phyloP scores from a whole-genome alignment of 2,113 vertebrate genomes.

The Anseranas semipalmata region DNA sequence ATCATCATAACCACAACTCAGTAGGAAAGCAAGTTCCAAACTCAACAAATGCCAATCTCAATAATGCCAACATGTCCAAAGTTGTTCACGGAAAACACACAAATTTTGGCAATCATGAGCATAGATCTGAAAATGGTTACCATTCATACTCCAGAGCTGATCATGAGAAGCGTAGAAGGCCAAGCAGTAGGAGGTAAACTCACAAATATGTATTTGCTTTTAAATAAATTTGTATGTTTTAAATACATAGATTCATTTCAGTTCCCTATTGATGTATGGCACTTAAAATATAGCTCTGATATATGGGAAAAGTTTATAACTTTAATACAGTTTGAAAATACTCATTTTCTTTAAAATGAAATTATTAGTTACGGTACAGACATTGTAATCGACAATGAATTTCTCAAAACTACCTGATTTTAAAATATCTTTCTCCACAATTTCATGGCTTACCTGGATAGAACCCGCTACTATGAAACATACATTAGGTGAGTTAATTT shows the following conservation, averaged over 20 bases:
- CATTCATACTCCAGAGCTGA: conserved; percentile 82
- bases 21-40: conserved; percentile 90
- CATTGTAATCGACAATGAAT: neutral
- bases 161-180: conserved; percentile 82
- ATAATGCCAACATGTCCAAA: conserved; percentile 96
- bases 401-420: conserved; percentile 58
- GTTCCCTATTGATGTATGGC: neutral
- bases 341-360: neutral
- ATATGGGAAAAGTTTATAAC: neutral
- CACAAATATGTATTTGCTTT: neutral
- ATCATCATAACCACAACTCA: conserved; percentile 89
- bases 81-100: conserved; percentile 87
- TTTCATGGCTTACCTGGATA: conserved; percentile 86
- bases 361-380: neutral
- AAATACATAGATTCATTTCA: neutral
- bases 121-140: conserved; percentile 85
- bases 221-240: neutral
- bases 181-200: conserved; percentile 90
- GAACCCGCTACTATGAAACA: conserved; percentile 98
- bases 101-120: conserved; percentile 82
- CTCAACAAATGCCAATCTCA: conserved; percentile 98
- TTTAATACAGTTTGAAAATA: neutral
- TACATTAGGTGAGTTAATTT: conserved; percentile 92
- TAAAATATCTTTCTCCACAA: conserved; percentile 79
- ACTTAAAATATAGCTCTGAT: neutral